phyloP scores from a whole-genome alignment of 2,797 vertebrate species.

The Oceanodroma leucorhoa region DNA sequence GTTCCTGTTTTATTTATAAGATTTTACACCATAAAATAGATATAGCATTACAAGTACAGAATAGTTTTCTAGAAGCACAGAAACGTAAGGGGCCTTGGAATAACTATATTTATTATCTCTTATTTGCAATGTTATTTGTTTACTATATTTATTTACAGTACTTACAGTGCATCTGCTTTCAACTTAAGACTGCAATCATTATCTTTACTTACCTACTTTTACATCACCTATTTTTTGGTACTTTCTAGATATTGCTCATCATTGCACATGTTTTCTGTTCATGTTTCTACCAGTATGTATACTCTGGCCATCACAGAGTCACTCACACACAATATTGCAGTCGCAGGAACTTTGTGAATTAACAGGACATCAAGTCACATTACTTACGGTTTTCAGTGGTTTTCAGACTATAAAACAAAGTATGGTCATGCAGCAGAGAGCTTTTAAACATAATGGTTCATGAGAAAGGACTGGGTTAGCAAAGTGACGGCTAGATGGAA shows the following conservation, averaged over 20 bases:
- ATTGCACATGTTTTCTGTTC: not conserved
- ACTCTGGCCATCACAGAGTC: not conserved
- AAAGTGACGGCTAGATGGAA: not conserved
- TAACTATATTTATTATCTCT: not conserved
- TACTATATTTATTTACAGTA: not conserved
- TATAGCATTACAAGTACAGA: not conserved
- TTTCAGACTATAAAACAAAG: not conserved
- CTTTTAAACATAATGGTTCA: not conserved
- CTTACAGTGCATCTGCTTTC: not conserved
- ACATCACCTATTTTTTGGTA: not conserved
- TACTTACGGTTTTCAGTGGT: not conserved
- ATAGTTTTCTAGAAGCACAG: not conserved
- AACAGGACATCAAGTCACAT: not conserved
- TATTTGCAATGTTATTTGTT: not conserved
- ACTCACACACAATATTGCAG: not conserved
- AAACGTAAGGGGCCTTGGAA: not conserved
- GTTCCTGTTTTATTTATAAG: not conserved
- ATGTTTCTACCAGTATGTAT: fast-evolving
- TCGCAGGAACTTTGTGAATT: not conserved
- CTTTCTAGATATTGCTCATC: not conserved
- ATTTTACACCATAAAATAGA: not conserved
- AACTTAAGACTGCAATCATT: not conserved
- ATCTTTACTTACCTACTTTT: not conserved
- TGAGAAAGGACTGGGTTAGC: not conserved
- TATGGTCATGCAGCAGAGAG: not conserved